phyloP scores from a whole-genome alignment of 1,140 invertebrate species.

The Chlorops oryzae region DNA sequence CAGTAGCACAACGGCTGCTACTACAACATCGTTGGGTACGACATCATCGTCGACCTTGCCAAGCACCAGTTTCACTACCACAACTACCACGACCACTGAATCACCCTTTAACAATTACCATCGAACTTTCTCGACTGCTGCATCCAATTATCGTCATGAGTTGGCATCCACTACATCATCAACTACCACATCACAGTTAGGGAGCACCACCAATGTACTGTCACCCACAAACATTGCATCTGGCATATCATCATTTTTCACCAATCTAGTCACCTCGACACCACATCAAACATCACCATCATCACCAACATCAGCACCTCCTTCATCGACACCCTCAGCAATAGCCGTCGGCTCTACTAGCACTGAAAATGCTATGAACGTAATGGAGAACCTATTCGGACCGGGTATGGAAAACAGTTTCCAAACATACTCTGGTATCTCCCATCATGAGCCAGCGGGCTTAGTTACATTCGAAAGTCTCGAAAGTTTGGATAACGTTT shows the following conservation, averaged over 20 bases:
- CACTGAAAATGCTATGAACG: constrained; percentile 46
- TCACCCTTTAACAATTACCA: constrained; percentile 27
- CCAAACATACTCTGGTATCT: constrained; percentile 40
- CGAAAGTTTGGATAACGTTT: constrained; percentile 56
- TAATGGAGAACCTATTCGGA: constrained; percentile 45
- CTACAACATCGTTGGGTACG: constrained; percentile 49
- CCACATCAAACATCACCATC: constrained; percentile 7
- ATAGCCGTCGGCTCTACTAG: constrained; percentile 47
- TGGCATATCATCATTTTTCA: constrained; percentile 27
- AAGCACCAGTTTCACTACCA: constrained; percentile 28
- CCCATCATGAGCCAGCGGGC: constrained; percentile 48
- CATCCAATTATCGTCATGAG: not conserved
- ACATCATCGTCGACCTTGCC: constrained; percentile 48
- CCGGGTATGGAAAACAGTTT: constrained; percentile 45
- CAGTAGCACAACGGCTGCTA: constrained; percentile 51
- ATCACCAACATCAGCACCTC: constrained; percentile 31
- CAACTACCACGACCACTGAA: constrained; percentile 22
- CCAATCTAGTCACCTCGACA: constrained; percentile 13
- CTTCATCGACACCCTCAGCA: constrained; percentile 45
- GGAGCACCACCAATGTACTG: not conserved
- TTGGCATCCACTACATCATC: constrained; percentile 24
- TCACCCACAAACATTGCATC: constrained; percentile 10
- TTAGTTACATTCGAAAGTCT: constrained; percentile 49
- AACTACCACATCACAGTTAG: constrained; percentile 4
- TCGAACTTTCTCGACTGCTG: constrained; percentile 25